Evolutionary conservation across 1,140 invertebrate genomes (phyloP).

Genomic region (Trichomalopsis sarcophagae): DNA sequence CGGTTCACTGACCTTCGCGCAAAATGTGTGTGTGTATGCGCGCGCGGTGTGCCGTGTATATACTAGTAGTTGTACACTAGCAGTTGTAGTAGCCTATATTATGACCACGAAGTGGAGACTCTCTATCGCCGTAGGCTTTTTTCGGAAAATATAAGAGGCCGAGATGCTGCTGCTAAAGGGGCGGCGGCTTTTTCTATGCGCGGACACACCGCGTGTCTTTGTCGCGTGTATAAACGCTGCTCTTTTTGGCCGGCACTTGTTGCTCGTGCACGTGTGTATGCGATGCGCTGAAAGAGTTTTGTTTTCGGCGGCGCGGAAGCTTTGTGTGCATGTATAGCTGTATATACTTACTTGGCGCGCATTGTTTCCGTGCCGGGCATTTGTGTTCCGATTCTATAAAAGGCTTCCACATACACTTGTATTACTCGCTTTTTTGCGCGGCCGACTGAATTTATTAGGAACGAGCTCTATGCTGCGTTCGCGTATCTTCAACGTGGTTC

Average conservation of each 20-base stretch:
- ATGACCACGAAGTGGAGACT: not conserved
- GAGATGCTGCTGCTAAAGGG: not conserved
- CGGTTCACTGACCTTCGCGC: constrained; percentile 45
- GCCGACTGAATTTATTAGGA: not conserved
- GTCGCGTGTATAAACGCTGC: not conserved
- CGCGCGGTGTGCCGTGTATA: not conserved
- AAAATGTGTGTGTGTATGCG: constrained; percentile 79
- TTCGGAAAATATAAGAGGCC: constrained; percentile 12
- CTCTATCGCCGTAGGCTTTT: not conserved
- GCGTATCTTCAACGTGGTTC: not conserved
- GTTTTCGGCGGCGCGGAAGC: not conserved
- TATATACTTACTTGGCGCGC: not conserved
- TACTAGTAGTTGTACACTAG: too few species aligned
- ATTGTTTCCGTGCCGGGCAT: not conserved
- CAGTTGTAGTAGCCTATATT: not conserved
- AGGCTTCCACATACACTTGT: not conserved
- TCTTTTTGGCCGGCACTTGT: not conserved
- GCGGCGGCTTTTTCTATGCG: not conserved
- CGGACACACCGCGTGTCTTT: not conserved
- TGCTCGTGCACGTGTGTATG: not conserved
- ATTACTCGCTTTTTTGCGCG: not conserved
- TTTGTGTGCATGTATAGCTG: not conserved
- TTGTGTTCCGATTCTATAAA: not conserved
- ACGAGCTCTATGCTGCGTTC: not conserved
- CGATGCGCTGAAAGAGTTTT: not conserved